phyloP scores from a whole-genome alignment of 2,888 invertebrate genomes.

The Rhagonycha lutea region DNA sequence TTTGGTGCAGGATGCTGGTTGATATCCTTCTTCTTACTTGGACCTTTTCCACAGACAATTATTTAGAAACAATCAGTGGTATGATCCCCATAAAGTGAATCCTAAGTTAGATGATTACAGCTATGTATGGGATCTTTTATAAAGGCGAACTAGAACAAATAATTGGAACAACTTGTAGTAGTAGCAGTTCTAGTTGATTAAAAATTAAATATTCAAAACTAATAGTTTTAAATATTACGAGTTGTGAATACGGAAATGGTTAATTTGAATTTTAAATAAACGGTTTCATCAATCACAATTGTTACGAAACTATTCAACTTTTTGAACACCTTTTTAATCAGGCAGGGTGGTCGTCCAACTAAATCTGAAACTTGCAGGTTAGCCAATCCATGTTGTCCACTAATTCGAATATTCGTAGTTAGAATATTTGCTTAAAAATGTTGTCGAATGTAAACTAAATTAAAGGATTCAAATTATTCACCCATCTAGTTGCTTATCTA shows the following conservation, averaged over 20 bases:
- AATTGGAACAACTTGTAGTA: not conserved
- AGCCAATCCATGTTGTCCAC: no score
- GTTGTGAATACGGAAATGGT: not conserved
- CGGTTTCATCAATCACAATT: not conserved
- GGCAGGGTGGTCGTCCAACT: no score
- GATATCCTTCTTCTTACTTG: no score
- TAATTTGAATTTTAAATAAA: not conserved
- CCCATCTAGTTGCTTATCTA: not conserved
- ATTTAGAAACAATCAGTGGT: no score
- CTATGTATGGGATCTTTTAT: not conserved
- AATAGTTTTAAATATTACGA: not conserved
- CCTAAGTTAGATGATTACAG: no score
- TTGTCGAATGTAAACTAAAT: not conserved
- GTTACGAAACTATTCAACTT: not conserved
- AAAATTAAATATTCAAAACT: not conserved
- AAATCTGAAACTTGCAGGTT: not conserved
- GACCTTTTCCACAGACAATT: no score
- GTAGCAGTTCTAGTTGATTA: not conserved
- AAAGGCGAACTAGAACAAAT: not conserved
- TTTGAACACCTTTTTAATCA: not conserved
- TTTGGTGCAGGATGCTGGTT: no score
- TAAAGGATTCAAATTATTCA: not conserved
- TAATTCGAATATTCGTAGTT: no score
- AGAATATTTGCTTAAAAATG: not conserved
- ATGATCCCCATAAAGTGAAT: no score